A percentile compares a stretch with the other conserved stretches of the same genome.
These are phyloP conservation scores for Tokudaia muenninki DNA, from an alignment of 2,797 vertebrate genomes.

Conservation along the genomic window DNA sequence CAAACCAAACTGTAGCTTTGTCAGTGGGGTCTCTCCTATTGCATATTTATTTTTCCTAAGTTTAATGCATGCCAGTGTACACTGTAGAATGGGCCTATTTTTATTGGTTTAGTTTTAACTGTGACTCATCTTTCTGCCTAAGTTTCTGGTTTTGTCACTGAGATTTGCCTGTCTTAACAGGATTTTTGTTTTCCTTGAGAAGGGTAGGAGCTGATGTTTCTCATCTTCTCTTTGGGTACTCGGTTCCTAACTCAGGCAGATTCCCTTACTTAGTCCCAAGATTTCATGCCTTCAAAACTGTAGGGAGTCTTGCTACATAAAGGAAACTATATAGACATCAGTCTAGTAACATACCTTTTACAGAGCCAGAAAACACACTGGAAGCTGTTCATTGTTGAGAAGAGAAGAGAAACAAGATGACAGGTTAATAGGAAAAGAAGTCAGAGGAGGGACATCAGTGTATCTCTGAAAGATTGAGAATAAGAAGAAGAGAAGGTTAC, in stretches of 20 bases:
- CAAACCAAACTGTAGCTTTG: neutral
- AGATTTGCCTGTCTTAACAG: neutral
- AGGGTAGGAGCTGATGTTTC: no score
- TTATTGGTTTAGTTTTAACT: neutral
- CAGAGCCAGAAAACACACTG: neutral
- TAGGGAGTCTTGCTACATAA: neutral
- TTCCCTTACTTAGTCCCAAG: neutral
- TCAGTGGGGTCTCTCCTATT: neutral
- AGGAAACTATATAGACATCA: neutral
- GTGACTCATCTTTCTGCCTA: neutral
- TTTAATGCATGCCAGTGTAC: neutral
- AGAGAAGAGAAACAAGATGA: neutral
- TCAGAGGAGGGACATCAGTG: neutral
- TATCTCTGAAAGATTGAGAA: neutral
- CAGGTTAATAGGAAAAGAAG: neutral
- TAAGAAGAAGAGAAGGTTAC: neutral
- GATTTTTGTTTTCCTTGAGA: neutral
- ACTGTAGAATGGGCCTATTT: neutral
- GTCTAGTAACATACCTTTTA: neutral
- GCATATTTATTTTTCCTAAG: neutral
- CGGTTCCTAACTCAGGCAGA: neutral
- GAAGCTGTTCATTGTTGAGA: neutral
- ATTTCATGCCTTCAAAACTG: neutral
- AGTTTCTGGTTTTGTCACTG: neutral
- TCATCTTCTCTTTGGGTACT: neutral